phyloP scores from a whole-genome alignment of 2,888 invertebrate genomes.

The Euphydryas editha region DNA sequence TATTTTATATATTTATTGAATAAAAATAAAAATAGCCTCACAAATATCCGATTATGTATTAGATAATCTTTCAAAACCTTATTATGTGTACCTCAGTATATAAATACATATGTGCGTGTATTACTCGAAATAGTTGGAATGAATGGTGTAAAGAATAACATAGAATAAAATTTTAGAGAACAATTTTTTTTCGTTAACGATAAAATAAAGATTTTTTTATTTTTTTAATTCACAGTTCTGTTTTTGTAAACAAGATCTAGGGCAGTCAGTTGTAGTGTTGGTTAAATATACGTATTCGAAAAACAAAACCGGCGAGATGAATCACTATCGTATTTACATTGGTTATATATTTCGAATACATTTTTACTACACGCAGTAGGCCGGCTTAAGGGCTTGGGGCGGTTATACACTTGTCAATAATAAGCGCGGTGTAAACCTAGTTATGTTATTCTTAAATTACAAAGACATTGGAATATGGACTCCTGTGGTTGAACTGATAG shows the following conservation, averaged over 20 bases:
- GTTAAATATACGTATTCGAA: slow-evolving; percentile 4
- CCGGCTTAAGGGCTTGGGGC: neutral
- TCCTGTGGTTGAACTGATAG: no score
- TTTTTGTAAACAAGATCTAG: neutral
- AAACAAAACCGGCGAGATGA: slow-evolving; percentile 1
- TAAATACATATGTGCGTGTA: no score
- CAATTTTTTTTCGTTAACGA: neutral
- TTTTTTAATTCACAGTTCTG: neutral
- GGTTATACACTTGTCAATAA: neutral
- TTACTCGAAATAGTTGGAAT: no score
- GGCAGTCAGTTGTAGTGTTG: slow-evolving; percentile 2
- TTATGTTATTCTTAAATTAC: neutral
- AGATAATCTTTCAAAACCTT: no score
- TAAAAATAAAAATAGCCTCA: no score
- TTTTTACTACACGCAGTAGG: slow-evolving; percentile 10
- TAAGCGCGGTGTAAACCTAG: neutral
- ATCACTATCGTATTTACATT: slow-evolving; percentile 10
- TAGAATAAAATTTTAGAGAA: neutral
- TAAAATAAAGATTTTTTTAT: neutral
- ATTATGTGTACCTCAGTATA: no score
- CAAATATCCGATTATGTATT: no score
- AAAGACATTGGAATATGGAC: no score
- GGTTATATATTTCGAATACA: slow-evolving; percentile 7
- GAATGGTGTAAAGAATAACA: no score
- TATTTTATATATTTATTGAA: no score